phyloP scores from a whole-genome alignment of 1,140 invertebrate species.

The Drosophila prosaltans region DNA sequence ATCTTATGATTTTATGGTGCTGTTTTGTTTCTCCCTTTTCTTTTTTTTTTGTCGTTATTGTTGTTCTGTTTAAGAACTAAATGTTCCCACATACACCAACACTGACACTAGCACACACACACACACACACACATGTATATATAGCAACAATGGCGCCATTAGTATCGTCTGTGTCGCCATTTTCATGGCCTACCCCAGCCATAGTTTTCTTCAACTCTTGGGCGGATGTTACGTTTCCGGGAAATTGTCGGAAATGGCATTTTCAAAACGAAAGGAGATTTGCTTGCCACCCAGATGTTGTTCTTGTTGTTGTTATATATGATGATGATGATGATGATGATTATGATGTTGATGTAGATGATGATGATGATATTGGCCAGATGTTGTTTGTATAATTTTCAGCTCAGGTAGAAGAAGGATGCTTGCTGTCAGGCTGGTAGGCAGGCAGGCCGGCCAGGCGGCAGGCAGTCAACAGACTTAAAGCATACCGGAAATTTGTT shows the following conservation, averaged over 20 bases:
- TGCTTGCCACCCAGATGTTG: constrained; percentile 41
- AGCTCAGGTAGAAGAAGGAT: constrained; percentile 51
- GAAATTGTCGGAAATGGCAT: constrained; percentile 73
- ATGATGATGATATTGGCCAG: constrained; percentile 50
- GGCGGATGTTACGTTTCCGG: constrained; percentile 64
- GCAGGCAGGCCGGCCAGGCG: too few species aligned
- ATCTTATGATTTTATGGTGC: constrained; percentile 43
- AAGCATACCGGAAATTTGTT: constrained; percentile 41
- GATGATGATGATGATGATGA: constrained; percentile 52
- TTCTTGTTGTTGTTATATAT: constrained; percentile 29
- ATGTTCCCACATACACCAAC: constrained; percentile 5
- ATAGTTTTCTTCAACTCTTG: constrained; percentile 20
- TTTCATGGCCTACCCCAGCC: constrained; percentile 23
- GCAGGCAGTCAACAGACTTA: constrained; percentile 29
- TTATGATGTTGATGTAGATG: constrained; percentile 34
- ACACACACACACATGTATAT: constrained; percentile 15
- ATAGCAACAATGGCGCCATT: constrained; percentile 66
- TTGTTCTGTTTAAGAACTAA: not conserved
- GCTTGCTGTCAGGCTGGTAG: not conserved
- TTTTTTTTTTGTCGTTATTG: not conserved
- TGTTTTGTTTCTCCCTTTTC: not conserved
- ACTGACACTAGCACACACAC: constrained; percentile 7
- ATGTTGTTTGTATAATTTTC: constrained; percentile 65
- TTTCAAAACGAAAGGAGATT: constrained; percentile 62
- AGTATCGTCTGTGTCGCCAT: constrained; percentile 50